These are phyloP conservation scores for Junonia oenone DNA, from an alignment of 2,888 invertebrate species.

Conservation along the genomic window DNA sequence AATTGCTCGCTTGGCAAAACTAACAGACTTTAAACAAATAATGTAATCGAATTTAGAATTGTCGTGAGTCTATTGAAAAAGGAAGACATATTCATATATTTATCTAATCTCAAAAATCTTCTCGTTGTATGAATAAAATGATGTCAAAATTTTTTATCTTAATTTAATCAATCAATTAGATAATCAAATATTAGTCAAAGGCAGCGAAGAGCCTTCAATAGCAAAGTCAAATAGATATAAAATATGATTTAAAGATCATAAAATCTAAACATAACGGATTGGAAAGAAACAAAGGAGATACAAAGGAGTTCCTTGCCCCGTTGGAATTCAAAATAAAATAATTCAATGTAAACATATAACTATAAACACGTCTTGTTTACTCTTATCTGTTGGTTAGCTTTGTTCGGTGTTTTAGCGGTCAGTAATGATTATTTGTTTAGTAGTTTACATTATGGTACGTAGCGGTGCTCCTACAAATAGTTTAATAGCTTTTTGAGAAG, in stretches of 20 bases:
- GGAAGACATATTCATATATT: too few species aligned
- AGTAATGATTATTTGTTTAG: not conserved
- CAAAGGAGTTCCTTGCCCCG: conserved; percentile 15
- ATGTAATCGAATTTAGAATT: too few species aligned
- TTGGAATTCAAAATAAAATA: conserved; percentile 24
- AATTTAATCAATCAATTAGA: too few species aligned
- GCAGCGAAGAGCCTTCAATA: not conserved
- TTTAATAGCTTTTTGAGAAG: not conserved
- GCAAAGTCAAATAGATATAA: not conserved
- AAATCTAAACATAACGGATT: not conserved
- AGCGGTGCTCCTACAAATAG: not conserved
- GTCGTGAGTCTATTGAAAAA: too few species aligned
- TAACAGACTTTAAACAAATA: too few species aligned
- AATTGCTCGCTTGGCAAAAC: not conserved
- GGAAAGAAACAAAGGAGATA: not conserved
- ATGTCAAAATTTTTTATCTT: too few species aligned
- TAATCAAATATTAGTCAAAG: too few species aligned
- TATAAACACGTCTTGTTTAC: conserved; percentile 21
- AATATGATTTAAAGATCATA: not conserved
- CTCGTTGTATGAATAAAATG: too few species aligned
- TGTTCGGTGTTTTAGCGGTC: conserved; percentile 17
- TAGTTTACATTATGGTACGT: not conserved
- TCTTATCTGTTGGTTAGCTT: conserved; percentile 10
- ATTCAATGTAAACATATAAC: conserved; percentile 18
- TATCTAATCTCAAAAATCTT: too few species aligned